phyloP scores from a whole-genome alignment of 2,113 vertebrate species.

The Hymenochirus boettgeri region DNA sequence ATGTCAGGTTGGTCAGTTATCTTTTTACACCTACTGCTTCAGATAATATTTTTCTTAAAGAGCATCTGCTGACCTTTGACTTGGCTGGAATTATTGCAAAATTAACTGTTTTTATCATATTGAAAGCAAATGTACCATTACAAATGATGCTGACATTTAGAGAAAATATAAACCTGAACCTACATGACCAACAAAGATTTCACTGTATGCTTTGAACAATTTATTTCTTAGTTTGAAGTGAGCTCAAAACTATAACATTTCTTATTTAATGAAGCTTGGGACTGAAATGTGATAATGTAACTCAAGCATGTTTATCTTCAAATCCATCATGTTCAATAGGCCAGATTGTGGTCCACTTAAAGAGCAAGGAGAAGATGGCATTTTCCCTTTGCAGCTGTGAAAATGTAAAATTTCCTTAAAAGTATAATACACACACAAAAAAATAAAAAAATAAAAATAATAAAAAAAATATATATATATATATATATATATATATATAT shows the following conservation, averaged over 20 bases:
- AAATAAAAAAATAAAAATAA: too few relatives aligned
- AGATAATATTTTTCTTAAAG: constrained; percentile 2
- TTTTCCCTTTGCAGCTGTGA: too few relatives aligned
- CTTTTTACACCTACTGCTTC: neutral
- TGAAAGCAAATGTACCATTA: constrained; percentile 13
- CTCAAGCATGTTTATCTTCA: too few relatives aligned
- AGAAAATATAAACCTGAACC: neutral
- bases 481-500: too few relatives aligned
- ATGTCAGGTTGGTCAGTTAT: neutral
- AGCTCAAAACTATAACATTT: neutral
- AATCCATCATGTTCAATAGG: too few relatives aligned
- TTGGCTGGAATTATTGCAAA: constrained; percentile 10
- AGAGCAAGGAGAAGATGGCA: too few relatives aligned
- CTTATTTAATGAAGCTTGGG: neutral
- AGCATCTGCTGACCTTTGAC: neutral
- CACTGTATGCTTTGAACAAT: neutral
- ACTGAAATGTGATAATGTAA: neutral
- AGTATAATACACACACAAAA: too few relatives aligned
- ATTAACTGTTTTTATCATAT: neutral
- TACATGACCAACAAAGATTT: neutral
- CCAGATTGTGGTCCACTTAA: too few relatives aligned
- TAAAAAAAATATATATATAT: too few relatives aligned
- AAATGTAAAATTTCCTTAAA: too few relatives aligned
- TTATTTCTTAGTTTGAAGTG: neutral
- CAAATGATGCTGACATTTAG: neutral